Evolutionary conservation across 2,888 invertebrate genomes (phyloP).

Genomic region (Drosophila formosana): DNA sequence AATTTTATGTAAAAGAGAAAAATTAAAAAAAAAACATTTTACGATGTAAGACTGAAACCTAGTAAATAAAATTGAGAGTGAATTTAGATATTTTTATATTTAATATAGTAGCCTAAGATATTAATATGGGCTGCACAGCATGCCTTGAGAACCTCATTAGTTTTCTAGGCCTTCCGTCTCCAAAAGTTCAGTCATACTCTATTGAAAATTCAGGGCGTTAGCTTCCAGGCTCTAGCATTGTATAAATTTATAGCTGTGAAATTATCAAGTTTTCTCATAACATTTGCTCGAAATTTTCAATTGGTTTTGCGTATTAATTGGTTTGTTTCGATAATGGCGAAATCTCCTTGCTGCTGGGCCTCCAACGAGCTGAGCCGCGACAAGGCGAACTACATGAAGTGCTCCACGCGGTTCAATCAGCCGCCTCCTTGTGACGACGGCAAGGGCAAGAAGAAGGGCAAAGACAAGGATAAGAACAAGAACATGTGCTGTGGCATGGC

Average conservation of each 20-base stretch:
- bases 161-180: not conserved
- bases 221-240: conserved; percentile 49
- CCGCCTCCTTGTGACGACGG: not conserved
- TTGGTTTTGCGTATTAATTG: not conserved
- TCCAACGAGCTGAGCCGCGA: conserved; percentile 41
- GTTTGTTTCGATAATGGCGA: conserved; percentile 27
- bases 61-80: not conserved
- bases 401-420: conserved; percentile 35
- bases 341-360: conserved; percentile 41
- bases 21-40: not conserved
- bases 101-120: not conserved
- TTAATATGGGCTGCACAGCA: conserved; percentile 8
- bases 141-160: conserved; percentile 8
- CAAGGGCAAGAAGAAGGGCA: conserved; percentile 17
- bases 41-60: not conserved
- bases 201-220: conserved; percentile 64
- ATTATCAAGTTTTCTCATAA: conserved; percentile 32
- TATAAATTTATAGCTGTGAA: conserved; percentile 54
- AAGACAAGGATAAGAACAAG: conserved; percentile 32
- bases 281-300: not conserved
- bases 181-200: conserved; percentile 49
- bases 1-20: not conserved
- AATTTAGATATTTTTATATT: not conserved
- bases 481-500: conserved; percentile 53
- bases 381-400: conserved; percentile 52